Percentiles rank a stretch among this genome's conserved stretches.
phyloP scores from a whole-genome alignment of 2,113 vertebrate genomes.

The Ailurus styani region DNA sequence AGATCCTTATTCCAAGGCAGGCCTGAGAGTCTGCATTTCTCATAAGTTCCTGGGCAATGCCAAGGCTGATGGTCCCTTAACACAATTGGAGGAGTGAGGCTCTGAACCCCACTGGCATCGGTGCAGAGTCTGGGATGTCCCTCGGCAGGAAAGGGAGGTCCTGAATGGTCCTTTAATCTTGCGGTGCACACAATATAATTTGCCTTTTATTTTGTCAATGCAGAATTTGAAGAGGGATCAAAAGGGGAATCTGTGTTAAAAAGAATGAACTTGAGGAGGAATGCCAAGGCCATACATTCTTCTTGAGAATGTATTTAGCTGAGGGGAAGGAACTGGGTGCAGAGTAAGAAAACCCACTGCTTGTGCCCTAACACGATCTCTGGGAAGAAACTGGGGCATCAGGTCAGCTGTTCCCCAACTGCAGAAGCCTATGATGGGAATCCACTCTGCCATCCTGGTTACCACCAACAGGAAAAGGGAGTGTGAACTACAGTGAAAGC shows the following conservation, averaged over 20 bases:
- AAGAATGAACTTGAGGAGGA: not conserved
- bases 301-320: not conserved
- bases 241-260: not conserved
- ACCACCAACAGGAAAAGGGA: not conserved
- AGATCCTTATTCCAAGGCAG: not conserved
- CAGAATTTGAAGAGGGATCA: not conserved
- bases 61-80: not conserved
- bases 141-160: not conserved
- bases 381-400: not conserved
- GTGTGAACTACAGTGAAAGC: not conserved
- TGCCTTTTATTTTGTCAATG: constrained; percentile 7
- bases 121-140: not conserved
- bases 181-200: not conserved
- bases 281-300: not conserved
- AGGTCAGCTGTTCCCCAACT: not conserved
- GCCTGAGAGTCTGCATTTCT: not conserved
- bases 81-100: not conserved
- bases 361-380: not conserved
- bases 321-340: not conserved
- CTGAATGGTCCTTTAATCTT: not conserved
- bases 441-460: not conserved
- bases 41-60: not conserved
- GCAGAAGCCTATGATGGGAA: not conserved
- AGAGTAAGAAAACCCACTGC: not conserved
- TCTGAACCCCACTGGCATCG: not conserved